A percentile compares a stretch with the other conserved stretches of the same genome.
Evolutionary conservation across 2,797 vertebrate species (phyloP).

Genomic region (Malurus leucopterus): DNA sequence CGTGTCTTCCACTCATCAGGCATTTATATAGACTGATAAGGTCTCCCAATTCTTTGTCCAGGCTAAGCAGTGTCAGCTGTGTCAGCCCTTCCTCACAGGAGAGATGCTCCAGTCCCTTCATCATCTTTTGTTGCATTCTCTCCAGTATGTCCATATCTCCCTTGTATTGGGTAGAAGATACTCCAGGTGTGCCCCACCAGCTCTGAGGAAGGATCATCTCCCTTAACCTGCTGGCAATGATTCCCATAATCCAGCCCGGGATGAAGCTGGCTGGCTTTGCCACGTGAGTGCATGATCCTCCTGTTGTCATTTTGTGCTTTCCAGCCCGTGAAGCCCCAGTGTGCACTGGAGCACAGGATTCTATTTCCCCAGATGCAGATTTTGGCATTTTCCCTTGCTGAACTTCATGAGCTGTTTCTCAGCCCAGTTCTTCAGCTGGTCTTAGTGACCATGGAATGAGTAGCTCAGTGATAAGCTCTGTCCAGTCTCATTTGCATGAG

Average conservation of each 20-base stretch:
- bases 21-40: not conserved
- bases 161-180: not conserved
- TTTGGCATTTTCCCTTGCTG: not conserved
- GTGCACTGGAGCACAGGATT: fast-evolving
- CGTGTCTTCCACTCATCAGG: not conserved
- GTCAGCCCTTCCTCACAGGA: not conserved
- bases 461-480: not conserved
- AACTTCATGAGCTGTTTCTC: not conserved
- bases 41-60: not conserved
- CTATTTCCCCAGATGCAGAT: not conserved
- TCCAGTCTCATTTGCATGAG: not conserved
- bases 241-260: not conserved
- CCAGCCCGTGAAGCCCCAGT: not conserved
- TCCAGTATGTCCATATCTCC: not conserved
- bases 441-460: fast-evolving
- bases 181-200: not conserved
- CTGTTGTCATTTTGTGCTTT: not conserved
- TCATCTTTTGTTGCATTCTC: not conserved
- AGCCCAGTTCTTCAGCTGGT: not conserved
- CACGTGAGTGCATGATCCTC: fast-evolving
- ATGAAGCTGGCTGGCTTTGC: not conserved
- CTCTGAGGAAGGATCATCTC: not conserved
- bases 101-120: not conserved
- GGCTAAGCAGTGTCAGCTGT: not conserved
- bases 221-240: fast-evolving